Evolutionary conservation across 2,888 invertebrate genomes (phyloP), one percentile per base, ranked within the genome.

Genomic region (Epistrophe eligans): DNA sequence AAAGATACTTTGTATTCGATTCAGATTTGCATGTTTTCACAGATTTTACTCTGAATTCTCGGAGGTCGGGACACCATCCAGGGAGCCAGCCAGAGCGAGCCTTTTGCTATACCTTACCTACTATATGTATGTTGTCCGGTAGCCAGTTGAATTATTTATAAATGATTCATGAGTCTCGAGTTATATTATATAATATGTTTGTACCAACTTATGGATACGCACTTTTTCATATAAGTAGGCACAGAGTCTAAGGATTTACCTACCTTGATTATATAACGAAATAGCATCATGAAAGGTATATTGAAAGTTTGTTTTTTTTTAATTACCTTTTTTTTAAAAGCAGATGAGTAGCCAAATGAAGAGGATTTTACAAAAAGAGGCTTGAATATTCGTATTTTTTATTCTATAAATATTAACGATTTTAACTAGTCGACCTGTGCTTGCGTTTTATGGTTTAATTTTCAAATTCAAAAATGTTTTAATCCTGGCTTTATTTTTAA

Each of bases 91-190:
- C 19, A 62, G 11, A 40, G 19, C 15, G 40, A 52, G 50, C 38
- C 45, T 32, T 32, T 32, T 24, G 24, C 24, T 24, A 24, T 24
- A 3, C 24, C 24, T 1, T 24, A 24, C 24, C 1, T n/a, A n/a
- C n/a, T n/a, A n/a, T n/a, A n/a, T n/a, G n/a, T 40, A 9, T 13
- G 24, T 24, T 73, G 80, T 77, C 77, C 77, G 55, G 70, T 24
- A 43, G 48, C 64, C 64, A 70, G 74, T 66, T 79, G 74, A 84
- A 71, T 66, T 60, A 40, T 80, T 66, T 77, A 70, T 70, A 80
- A 84, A 84, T 84, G 79, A 77, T 84, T 80, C 67, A 80, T 80
- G 72, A 80, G 77, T 45, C 60, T 58, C 6, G 35, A 35, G 35
- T 35, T 19, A 76, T 55, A 50, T 57, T 50, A n/a, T 11, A 13